phyloP scores from a whole-genome alignment of 2,888 invertebrate genomes.

The Adineta ricciae region DNA sequence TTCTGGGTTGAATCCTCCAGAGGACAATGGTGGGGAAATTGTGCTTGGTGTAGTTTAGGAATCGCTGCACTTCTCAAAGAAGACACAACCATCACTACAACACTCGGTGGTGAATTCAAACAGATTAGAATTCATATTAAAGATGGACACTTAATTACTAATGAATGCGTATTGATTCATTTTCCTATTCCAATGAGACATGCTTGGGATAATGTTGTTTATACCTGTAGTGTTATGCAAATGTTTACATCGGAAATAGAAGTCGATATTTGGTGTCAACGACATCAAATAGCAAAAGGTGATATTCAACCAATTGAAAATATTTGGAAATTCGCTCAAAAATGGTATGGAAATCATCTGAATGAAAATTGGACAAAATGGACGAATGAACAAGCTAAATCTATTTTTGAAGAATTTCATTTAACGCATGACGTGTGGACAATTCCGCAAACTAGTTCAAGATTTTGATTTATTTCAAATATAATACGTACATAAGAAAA shows the following conservation, averaged over 20 bases:
- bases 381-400: background rate
- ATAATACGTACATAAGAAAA: too few species aligned
- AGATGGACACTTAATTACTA: background rate
- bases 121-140: background rate
- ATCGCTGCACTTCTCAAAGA: background rate
- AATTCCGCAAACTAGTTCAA: background rate
- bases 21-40: slow-evolving; percentile 4
- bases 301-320: background rate
- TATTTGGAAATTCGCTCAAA: background rate
- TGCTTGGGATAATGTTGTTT: background rate
- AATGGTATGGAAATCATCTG: slow-evolving; percentile 4
- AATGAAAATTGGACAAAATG: background rate
- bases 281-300: background rate
- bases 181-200: background rate
- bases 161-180: background rate
- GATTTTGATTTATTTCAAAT: too few species aligned
- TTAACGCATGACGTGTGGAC: background rate
- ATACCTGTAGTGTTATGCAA: background rate
- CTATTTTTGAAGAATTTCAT: background rate
- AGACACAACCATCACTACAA: background rate
- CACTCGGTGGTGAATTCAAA: background rate
- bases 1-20: background rate
- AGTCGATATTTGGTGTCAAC: background rate
- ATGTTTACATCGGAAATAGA: background rate
- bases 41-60: slow-evolving; percentile 16